These are phyloP conservation scores for Gouania willdenowi DNA, from an alignment of 2,797 vertebrate genomes.

Conservation along the genomic window DNA sequence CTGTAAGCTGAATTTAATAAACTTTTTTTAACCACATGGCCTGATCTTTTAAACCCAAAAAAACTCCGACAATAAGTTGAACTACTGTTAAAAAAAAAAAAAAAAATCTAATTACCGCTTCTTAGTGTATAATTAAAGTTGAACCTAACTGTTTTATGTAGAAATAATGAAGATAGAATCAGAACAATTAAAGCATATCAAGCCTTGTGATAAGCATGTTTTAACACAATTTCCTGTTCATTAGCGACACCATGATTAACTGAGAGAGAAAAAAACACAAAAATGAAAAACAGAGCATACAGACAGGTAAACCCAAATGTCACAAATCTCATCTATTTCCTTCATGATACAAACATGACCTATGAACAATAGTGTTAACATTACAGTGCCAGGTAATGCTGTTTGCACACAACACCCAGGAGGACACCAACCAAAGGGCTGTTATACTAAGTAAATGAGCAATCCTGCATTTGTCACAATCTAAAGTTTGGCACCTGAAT, in stretches of 20 bases:
- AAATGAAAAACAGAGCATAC: constrained; percentile 5
- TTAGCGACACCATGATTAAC: constrained; percentile 64
- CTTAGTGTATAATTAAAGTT: constrained; percentile 82
- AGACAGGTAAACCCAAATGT: constrained; percentile 6
- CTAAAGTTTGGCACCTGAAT: constrained; percentile 45
- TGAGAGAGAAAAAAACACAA: constrained; percentile 21
- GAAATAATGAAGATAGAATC: constrained; percentile 72
- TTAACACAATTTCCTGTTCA: constrained; percentile 81
- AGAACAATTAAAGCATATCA: constrained; percentile 79
- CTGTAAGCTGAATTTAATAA: too few species aligned
- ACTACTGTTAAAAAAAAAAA: constrained; percentile 72
- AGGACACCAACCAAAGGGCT: background rate
- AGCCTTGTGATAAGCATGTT: constrained; percentile 70
- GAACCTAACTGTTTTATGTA: constrained; percentile 74
- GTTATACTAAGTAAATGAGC: constrained; percentile 25
- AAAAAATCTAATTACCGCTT: constrained; percentile 76
- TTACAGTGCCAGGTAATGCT: background rate
- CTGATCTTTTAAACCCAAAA: background rate
- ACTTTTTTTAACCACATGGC: constrained; percentile 28
- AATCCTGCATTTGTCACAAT: constrained; percentile 46
- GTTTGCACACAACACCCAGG: background rate
- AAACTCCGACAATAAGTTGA: constrained; percentile 56
- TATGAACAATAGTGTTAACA: constrained; percentile 3
- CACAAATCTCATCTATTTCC: background rate
- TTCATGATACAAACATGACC: constrained; percentile 1